Base-by-base conservation (phyloP, 2,888 invertebrate genomes). In the Parascotia fuliginaria region DNA sequence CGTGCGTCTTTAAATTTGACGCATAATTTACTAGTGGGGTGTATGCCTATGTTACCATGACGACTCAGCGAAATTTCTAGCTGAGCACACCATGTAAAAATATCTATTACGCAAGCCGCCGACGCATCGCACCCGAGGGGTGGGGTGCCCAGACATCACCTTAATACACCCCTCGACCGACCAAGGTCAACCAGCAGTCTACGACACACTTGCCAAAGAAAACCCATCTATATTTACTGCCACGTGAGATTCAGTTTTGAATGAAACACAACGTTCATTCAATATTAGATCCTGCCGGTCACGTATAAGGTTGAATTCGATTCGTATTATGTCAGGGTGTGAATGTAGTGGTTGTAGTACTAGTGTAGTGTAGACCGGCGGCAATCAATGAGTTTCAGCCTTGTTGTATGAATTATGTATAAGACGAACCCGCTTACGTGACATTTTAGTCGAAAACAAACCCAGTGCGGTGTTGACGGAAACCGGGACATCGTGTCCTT, bases 91-190 rank as follows among this genome's bases (percentile, higher is more conserved):
- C 67, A 74, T 73, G 77, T 85, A 84, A 85, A 88, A 87, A 87
- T 86, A 87, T 83, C 82, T 83, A 83, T 87, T 88, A 88, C 88
- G 85, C 80, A 86, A 85, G 75, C 75, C 75, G 75, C 68, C 83
- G 77, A 80, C 85, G 81, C 86, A 79, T 76, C 78, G 78, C 64
- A 50, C 47, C 57, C 55, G 59, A 62, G 73, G 68, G 69, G 70
- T 65, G 73, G 77, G 63, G 67, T 67, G 66, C 61, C 77, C 77
- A 86, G 85, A 85, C 87, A 66, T 65, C 79, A 75, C 80, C 82
- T 76, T 61, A 45, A 55, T 62, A 68, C 80, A 75, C 77, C 83
- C 85, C 80, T 70, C 63, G 47, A 68, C 73, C 80, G 73, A 72
- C 77, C 88, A 91, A 89, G 90, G 90, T 90, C 90, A 85, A 55